Evolutionary conservation across 2,888 invertebrate species (phyloP).

Genomic region (Lagria hirta): DNA sequence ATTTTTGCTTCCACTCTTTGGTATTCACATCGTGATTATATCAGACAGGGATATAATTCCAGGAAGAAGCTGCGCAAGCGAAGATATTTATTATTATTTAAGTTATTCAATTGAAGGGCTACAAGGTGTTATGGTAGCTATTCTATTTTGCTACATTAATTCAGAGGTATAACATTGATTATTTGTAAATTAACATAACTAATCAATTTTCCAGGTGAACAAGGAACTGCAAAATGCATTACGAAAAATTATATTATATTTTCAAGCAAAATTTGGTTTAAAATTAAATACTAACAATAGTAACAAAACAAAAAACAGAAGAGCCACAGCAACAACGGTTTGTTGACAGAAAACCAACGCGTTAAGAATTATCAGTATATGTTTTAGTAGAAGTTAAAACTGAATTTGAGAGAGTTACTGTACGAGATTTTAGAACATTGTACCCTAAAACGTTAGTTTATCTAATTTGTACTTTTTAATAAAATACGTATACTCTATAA

Average conservation of each 20-base stretch:
- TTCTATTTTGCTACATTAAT: slow-evolving; percentile 54
- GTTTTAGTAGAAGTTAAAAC: too few species aligned
- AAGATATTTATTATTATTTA: slow-evolving; percentile 62
- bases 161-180: slow-evolving; percentile 4
- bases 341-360: too few species aligned
- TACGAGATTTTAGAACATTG: too few species aligned
- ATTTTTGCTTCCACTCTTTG: slow-evolving; percentile 70
- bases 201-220: slow-evolving; percentile 36
- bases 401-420: too few species aligned
- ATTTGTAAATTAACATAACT: slow-evolving; percentile 3
- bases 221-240: slow-evolving; percentile 38
- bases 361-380: too few species aligned
- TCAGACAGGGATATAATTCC: slow-evolving; percentile 59
- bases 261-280: slow-evolving; percentile 19
- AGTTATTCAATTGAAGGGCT: slow-evolving; percentile 62
- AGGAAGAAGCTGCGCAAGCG: slow-evolving; percentile 52
- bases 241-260: slow-evolving; percentile 36
- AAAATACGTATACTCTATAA: too few species aligned
- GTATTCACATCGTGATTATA: slow-evolving; percentile 68
- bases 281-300: too few species aligned
- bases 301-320: too few species aligned
- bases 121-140: slow-evolving; percentile 64
- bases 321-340: too few species aligned
- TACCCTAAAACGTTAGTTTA: too few species aligned
- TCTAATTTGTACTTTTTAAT: too few species aligned